Percentiles rank a stretch among this genome's conserved stretches.
phyloP scores from a whole-genome alignment of 1,140 invertebrate species.

The Lepeophtheirus salmonis region DNA sequence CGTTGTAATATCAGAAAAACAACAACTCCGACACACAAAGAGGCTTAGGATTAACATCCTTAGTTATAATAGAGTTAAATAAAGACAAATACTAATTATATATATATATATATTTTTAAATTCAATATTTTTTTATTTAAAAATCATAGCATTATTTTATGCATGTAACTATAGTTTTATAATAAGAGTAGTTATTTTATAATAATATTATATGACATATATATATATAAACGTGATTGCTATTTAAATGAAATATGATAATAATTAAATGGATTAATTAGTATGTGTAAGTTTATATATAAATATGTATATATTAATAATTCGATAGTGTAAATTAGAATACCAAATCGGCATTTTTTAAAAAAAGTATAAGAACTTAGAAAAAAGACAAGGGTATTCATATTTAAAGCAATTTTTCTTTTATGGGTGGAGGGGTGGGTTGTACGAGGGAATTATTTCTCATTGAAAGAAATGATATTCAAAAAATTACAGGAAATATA shows the following conservation, averaged over 20 bases:
- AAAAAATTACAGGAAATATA: too few species aligned
- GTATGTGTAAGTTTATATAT: too few species aligned
- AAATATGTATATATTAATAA: background rate
- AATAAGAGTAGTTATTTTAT: background rate
- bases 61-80: background rate
- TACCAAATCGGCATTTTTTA: background rate
- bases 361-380: background rate
- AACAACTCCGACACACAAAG: too few species aligned
- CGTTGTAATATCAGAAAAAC: too few species aligned
- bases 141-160: background rate
- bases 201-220: background rate
- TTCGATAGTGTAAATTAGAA: background rate
- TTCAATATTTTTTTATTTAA: background rate
- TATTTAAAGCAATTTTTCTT: background rate
- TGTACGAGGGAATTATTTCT: background rate
- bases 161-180: background rate
- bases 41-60: too few species aligned
- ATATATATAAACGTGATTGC: background rate
- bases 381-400: background rate
- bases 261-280: too few species aligned
- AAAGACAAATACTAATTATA: background rate
- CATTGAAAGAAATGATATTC: too few species aligned
- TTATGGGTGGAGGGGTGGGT: background rate
- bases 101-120: background rate
- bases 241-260: background rate